phyloP scores from a whole-genome alignment of 1,140 invertebrate species.

The Araneus ventricosus region DNA sequence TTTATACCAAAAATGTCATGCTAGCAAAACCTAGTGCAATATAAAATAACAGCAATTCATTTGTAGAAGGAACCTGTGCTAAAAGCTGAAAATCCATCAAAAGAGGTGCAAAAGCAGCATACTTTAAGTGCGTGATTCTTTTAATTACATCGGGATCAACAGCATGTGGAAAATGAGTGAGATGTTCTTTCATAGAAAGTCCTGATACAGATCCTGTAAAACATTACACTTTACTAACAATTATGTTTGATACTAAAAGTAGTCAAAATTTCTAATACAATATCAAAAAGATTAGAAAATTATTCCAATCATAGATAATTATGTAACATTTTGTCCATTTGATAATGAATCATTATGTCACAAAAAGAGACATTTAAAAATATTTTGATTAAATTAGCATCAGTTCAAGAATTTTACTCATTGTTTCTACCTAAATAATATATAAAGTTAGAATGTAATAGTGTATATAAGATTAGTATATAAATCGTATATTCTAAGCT shows the following conservation, averaged over 20 bases:
- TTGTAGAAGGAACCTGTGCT: neutral
- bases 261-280: too few species aligned
- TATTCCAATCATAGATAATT: neutral
- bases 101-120: slow-evolving; percentile 59
- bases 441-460: too few species aligned
- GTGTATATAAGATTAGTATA: too few species aligned
- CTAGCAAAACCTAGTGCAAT: too few species aligned
- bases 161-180: neutral
- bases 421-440: too few species aligned
- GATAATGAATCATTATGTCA: too few species aligned
- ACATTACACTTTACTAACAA: slow-evolving; percentile 37
- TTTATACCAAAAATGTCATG: too few species aligned
- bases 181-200: slow-evolving; percentile 15
- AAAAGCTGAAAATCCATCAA: neutral
- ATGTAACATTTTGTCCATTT: neutral
- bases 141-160: slow-evolving; percentile 46
- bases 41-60: too few species aligned
- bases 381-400: too few species aligned
- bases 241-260: neutral
- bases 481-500: too few species aligned
- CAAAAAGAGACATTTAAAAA: too few species aligned
- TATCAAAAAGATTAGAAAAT: neutral
- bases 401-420: too few species aligned
- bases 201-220: slow-evolving; percentile 57
- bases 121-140: slow-evolving; percentile 69